A percentile compares a stretch with the other conserved stretches of the same genome.
These are phyloP conservation scores for Petrocephalus zakoni DNA, from an alignment of 2,113 vertebrate species.

Conservation along the genomic window DNA sequence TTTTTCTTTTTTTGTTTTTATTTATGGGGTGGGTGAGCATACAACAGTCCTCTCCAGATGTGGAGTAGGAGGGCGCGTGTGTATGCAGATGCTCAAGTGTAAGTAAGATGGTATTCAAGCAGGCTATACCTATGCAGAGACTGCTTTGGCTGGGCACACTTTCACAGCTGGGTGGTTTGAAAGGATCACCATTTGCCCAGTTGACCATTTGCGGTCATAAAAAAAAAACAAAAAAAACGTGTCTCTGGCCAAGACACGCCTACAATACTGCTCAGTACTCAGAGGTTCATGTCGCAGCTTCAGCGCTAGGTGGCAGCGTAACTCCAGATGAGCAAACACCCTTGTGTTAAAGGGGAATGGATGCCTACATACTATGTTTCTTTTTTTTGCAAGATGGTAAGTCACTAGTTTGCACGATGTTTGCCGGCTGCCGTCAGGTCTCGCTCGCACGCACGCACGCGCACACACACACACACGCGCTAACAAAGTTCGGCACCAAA, in stretches of 20 bases:
- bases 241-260: constrained; percentile 35
- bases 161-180: background rate
- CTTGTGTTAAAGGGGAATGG: constrained; percentile 32
- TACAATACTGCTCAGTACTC: constrained; percentile 65
- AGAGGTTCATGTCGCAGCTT: constrained; percentile 63
- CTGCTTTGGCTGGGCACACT: background rate
- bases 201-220: background rate
- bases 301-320: constrained; percentile 33
- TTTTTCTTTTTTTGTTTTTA: background rate
- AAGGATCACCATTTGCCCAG: background rate
- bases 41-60: constrained; percentile 29
- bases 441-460: constrained; percentile 55
- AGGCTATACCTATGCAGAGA: background rate
- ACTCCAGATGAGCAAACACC: constrained; percentile 29
- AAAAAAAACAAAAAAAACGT: background rate
- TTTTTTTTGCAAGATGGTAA: constrained; percentile 40
- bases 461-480: constrained; percentile 25
- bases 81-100: constrained; percentile 31
- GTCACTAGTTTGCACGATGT: constrained; percentile 34
- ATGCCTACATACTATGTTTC: background rate
- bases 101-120: constrained; percentile 22
- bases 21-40: constrained; percentile 15
- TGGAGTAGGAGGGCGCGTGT: constrained; percentile 29
- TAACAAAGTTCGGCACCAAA: constrained; percentile 32
- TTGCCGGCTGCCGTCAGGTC: constrained; percentile 39